phyloP scores from a whole-genome alignment of 2,113 vertebrate genomes.

The Boulengeromyrus knoepffleri region DNA sequence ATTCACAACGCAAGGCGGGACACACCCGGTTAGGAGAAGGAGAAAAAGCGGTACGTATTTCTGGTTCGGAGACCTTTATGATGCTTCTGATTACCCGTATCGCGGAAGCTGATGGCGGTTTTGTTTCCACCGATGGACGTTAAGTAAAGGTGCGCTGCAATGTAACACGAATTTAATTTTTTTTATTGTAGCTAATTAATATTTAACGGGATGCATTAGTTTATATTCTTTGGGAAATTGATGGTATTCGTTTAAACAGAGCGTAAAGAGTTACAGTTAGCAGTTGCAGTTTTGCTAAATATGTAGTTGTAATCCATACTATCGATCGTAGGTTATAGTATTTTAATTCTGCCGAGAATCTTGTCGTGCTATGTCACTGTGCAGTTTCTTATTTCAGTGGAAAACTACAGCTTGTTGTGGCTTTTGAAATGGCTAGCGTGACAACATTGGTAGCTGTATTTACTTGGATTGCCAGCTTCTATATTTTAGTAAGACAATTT shows the following conservation, averaged over 20 bases:
- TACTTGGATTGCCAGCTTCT: background rate
- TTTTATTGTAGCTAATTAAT: background rate
- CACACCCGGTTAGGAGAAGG: background rate
- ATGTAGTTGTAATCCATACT: background rate
- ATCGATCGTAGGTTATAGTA: background rate
- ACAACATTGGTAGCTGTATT: background rate
- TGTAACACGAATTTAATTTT: background rate
- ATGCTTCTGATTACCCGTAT: background rate
- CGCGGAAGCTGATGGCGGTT: background rate
- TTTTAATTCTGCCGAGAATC: background rate
- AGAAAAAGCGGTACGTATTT: background rate
- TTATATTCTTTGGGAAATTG: background rate
- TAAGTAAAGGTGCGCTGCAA: background rate
- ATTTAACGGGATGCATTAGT: background rate
- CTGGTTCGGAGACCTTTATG: background rate
- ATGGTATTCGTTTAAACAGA: background rate
- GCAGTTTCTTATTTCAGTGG: background rate
- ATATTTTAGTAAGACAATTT: background rate
- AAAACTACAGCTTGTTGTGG: background rate
- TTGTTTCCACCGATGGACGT: background rate
- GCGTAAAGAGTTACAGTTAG: background rate
- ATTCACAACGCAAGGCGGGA: background rate
- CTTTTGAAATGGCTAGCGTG: background rate
- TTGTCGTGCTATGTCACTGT: background rate
- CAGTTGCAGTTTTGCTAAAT: background rate